Base-by-base conservation (phyloP, 2,113 vertebrate genomes). In the Thryonomys swinderianus region DNA sequence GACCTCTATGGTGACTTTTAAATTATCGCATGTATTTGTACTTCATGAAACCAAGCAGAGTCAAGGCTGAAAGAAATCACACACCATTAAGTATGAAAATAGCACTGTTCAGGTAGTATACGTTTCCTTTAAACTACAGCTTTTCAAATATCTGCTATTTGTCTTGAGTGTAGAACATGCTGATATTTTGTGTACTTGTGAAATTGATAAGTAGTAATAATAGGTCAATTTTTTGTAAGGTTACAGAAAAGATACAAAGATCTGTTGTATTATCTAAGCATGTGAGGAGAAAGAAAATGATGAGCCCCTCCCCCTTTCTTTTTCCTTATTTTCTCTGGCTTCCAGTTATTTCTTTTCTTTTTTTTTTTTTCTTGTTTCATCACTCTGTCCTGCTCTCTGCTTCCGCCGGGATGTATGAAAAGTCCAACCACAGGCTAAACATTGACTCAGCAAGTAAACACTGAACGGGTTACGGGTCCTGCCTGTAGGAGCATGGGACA, bases 381-480 rank as follows among this genome's bases (percentile, higher is more conserved):
- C 17, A 67, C n/a, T 62, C 61, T 85, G 40, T 1, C 1, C 27
- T 82, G 87, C 9, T 74, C 25, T 86, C 91, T 88, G 69, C 37
- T 48, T 86, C 48, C 59, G 40, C 16, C 37, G 85, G 27, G 74
- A 81, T 32, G 40, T 76, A 34, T 66, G 74, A 93, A 80, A 74
- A 96, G 74, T 67, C 62, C 85, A 92, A 48, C 62, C 91, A 91
- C 95, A 80, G 57, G 88, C 78, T 97, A 96, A 97, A 95, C 79
- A 92, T 20, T 93, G 85, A 96, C 88, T n/a, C 80, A 96, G 45
- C 64, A 95, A 95, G 93, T 64, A 96, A 97, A 95, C 88, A 95
- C 74, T 83, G 80, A 85, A 83, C 53, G 7, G 40, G 37, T 84
- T 76, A 73, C 71, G 67, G 57, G 71, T 48, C 95, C 66, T 85